These are phyloP conservation scores for Mus minutoides DNA, from an alignment of 2,797 vertebrate genomes.

Conservation along the genomic window DNA sequence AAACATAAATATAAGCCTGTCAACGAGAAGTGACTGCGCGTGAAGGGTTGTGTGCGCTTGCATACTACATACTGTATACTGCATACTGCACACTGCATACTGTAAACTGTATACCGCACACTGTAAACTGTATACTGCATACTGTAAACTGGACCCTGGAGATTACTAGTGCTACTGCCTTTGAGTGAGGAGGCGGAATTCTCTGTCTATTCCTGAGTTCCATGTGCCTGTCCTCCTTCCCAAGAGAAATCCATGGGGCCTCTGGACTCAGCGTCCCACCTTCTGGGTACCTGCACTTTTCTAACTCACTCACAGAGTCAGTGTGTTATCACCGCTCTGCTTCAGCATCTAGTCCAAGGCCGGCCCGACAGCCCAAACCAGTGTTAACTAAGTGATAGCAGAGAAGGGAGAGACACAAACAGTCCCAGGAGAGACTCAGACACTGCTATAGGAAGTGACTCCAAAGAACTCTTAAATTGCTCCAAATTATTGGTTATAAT, in stretches of 20 bases:
- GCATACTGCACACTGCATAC: too few relatives aligned
- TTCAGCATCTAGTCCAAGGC: slow-evolving; percentile 12
- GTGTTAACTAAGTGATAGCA: not conserved
- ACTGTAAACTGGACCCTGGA: not conserved
- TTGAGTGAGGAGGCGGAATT: too few relatives aligned
- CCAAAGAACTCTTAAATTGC: slow-evolving; percentile 8
- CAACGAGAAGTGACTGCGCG: not conserved
- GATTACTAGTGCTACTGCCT: not conserved
- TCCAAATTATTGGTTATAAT: not conserved
- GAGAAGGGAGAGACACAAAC: not conserved
- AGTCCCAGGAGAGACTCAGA: slow-evolving; percentile 12
- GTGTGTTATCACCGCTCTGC: not conserved
- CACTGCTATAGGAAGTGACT: not conserved
- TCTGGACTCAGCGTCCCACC: not conserved
- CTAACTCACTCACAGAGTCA: not conserved
- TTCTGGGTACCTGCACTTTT: slow-evolving; percentile 1
- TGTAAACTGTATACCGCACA: too few relatives aligned
- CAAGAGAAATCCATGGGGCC: slow-evolving; percentile 41
- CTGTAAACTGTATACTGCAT: too few relatives aligned
- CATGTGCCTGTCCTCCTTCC: not conserved
- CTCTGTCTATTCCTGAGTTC: too few relatives aligned
- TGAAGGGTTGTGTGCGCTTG: not conserved
- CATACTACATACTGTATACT: too few relatives aligned
- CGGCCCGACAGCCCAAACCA: not conserved
- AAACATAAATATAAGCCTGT: not conserved